phyloP scores from a whole-genome alignment of 2,888 invertebrate species.

The Eupsilia transversa region DNA sequence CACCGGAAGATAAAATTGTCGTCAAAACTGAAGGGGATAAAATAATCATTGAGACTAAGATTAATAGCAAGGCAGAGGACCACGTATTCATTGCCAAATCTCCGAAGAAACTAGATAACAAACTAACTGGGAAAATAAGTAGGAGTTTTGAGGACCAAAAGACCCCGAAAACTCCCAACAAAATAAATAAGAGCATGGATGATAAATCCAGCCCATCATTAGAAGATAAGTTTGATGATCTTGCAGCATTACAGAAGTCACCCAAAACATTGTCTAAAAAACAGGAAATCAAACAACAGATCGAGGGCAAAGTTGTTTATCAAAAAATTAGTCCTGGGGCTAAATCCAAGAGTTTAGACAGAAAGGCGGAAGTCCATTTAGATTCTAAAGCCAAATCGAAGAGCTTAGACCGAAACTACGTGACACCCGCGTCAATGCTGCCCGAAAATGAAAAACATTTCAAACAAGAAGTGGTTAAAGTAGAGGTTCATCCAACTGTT shows the following conservation, averaged over 20 bases:
- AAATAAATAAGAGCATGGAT: slow-evolving; percentile 92
- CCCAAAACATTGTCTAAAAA: slow-evolving; percentile 91
- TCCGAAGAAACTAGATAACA: slow-evolving; percentile 93
- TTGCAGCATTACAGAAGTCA: slow-evolving; percentile 90
- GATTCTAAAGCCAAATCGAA: slow-evolving; percentile 91
- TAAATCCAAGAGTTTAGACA: slow-evolving; percentile 93
- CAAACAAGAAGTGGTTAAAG: slow-evolving; percentile 88
- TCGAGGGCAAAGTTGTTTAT: slow-evolving; percentile 92
- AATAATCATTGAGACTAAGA: slow-evolving; percentile 93
- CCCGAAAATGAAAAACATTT: slow-evolving; percentile 86
- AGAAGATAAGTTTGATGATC: slow-evolving; percentile 91
- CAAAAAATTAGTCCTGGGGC: slow-evolving; percentile 89
- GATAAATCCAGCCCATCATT: slow-evolving; percentile 91
- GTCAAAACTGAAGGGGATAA: slow-evolving; percentile 93
- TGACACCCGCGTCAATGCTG: slow-evolving; percentile 81
- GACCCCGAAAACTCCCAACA: slow-evolving; percentile 88
- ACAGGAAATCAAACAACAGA: slow-evolving; percentile 91
- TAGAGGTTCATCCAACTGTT: slow-evolving; percentile 85
- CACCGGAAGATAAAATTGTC: slow-evolving; percentile 93
- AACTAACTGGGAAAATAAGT: slow-evolving; percentile 90
- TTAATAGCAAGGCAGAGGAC: slow-evolving; percentile 94
- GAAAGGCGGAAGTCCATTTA: slow-evolving; percentile 91
- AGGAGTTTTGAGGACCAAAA: slow-evolving; percentile 92
- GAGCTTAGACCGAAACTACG: slow-evolving; percentile 92
- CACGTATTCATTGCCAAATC: slow-evolving; percentile 94